Base-by-base conservation (phyloP, 2,888 invertebrate species). In the Eueremaeus valkanovi region DNA sequence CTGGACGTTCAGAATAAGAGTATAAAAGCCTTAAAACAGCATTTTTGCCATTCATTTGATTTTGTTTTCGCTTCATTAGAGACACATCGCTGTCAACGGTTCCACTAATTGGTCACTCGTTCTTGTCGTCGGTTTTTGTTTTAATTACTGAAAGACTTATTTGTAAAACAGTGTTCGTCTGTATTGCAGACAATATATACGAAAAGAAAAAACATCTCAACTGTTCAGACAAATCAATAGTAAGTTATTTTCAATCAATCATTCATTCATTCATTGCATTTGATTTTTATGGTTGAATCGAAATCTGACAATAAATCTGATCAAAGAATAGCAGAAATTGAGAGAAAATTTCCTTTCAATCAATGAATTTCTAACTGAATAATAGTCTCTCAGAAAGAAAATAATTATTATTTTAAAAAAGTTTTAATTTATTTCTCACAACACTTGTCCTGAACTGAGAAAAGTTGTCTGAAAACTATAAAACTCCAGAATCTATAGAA, bases 11-110 rank as follows among this genome's bases (percentile, higher is more conserved):
- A 29, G n/a, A n/a, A n/a, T n/a, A 58, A 58, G 31, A 21, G 24
- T 42, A 42, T 58, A 58, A 58, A 58, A 58, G 58, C 13, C 13
- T 16, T 58, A 29, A 58, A 58, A 58, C 58, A 58, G 27, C 58
- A 58, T 1, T 58, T 58, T 58, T 58, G 2, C 24, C 16, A 58
- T 21, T 58, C 58, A 58, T 58, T 58, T 58, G 58, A 29, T 58
- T 58, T 58, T 58, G 24, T 21, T 21, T 24, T 27, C 29, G 29
- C n/a, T n/a, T n/a, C n/a, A 58, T 58, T 58, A 58, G 31, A 58
- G 58, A 58, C 58, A 58, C 58, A 13, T 31, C 27, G n/a, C n/a
- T n/a, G n/a, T n/a, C n/a, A n/a, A n/a, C n/a, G n/a, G n/a, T n/a
- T n/a, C n/a, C n/a, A n/a, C n/a, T n/a, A n/a, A n/a, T n/a, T n/a